Percentiles rank a stretch among this genome's conserved stretches.
Conservation (phyloP, 2,797 vertebrate genomes). For the Rhynchotus rufescens region DNA sequence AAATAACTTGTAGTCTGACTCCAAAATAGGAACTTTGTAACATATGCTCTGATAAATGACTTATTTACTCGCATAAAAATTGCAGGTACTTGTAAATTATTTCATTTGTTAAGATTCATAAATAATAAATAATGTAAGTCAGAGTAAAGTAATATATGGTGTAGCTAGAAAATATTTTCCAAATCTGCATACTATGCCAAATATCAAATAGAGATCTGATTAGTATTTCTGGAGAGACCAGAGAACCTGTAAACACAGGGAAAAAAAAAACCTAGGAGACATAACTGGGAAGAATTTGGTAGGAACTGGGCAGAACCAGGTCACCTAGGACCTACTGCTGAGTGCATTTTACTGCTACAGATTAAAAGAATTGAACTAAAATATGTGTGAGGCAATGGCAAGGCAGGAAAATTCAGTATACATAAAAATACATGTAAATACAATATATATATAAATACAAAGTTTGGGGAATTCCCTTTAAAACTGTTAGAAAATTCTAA, state of each 20-base stretch:
- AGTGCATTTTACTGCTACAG: not conserved
- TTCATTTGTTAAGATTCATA: not conserved
- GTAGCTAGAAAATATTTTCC: not conserved
- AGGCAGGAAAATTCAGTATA: not conserved
- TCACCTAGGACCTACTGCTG: not conserved
- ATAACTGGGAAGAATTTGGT: not conserved
- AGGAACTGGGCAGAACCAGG: not conserved
- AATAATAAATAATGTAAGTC: not conserved
- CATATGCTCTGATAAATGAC: not conserved
- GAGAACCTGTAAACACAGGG: not conserved
- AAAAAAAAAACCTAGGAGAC: not conserved
- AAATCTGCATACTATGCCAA: not conserved
- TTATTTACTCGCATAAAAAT: not conserved
- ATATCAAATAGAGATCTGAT: not conserved
- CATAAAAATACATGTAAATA: no score
- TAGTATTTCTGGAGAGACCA: not conserved
- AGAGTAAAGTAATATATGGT: not conserved
- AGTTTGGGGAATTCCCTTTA: not conserved
- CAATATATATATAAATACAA: not conserved
- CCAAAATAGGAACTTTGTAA: not conserved
- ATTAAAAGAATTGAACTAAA: not conserved
- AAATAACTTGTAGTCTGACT: not conserved
- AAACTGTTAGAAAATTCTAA: not conserved
- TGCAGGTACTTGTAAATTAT: not conserved
- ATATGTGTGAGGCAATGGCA: not conserved